A percentile compares a stretch with the other conserved stretches of the same genome.
Evolutionary conservation across 1,140 invertebrate genomes (phyloP).

Genomic region (Homarus americanus): DNA sequence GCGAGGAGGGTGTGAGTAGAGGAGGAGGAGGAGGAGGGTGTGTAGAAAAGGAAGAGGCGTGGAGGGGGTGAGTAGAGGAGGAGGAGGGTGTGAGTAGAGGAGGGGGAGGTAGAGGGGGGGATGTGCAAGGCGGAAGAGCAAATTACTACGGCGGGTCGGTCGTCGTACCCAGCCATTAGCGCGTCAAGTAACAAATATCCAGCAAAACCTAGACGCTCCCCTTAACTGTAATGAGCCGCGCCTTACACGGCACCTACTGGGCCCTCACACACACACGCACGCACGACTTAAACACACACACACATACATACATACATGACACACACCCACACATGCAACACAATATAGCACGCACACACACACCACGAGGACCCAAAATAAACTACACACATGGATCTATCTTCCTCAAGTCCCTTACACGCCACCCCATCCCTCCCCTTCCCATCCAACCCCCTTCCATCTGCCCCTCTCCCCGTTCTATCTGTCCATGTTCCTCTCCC

Average conservation of each 20-base stretch:
- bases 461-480: not conserved
- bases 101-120: not conserved
- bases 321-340: not conserved
- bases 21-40: not conserved
- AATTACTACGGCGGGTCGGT: not conserved
- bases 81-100: not conserved
- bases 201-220: not conserved
- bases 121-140: not conserved
- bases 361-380: not conserved
- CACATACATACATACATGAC: not conserved
- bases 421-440: not conserved
- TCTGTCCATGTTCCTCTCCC: not conserved
- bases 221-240: not conserved
- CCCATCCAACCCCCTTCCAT: not conserved
- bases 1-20: too few species aligned
- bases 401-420: not conserved
- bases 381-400: not conserved
- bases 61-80: too few species aligned
- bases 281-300: not conserved
- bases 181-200: not conserved
- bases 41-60: not conserved
- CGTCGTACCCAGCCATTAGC: not conserved
- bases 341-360: too few species aligned
- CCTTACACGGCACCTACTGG: not conserved
- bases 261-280: not conserved